These are phyloP conservation scores for Darevskia nairensis DNA, from an alignment of 2,797 vertebrate genomes.

Conservation along the genomic window DNA sequence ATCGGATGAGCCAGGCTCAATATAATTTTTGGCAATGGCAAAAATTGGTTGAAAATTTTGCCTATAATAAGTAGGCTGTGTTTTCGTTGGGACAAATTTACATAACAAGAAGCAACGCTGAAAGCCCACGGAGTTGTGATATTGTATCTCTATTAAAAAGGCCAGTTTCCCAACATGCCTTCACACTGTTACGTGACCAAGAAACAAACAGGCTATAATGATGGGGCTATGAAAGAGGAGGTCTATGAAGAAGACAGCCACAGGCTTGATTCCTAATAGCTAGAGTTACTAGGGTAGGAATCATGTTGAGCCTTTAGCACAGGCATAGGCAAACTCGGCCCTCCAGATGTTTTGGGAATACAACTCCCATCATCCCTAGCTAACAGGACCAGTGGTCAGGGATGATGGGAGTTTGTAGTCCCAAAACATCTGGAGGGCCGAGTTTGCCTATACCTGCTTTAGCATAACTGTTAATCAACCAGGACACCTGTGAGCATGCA, in stretches of 20 bases:
- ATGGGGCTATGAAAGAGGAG: background rate
- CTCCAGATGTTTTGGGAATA: too few relatives aligned
- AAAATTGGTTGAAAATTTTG: slow-evolving; percentile 12
- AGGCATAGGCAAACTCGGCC: too few relatives aligned
- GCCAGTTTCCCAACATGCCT: background rate
- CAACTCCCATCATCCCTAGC: too few relatives aligned
- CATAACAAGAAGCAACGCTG: background rate
- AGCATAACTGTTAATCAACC: too few relatives aligned
- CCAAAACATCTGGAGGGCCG: too few relatives aligned
- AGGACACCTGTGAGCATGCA: too few relatives aligned
- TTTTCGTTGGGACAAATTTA: slow-evolving; percentile 11
- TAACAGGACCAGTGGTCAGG: too few relatives aligned
- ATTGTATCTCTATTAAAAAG: background rate
- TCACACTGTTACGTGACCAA: background rate
- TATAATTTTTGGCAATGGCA: background rate
- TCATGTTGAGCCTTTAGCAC: background rate
- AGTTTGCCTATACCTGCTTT: too few relatives aligned
- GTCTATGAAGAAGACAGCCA: background rate
- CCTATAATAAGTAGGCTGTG: slow-evolving; percentile 14
- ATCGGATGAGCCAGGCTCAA: background rate
- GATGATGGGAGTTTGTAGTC: too few relatives aligned
- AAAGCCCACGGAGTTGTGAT: background rate
- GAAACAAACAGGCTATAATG: background rate
- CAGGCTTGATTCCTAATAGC: background rate
- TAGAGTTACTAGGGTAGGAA: background rate